Percentiles rank a stretch among this genome's conserved stretches.
These are phyloP conservation scores for Netelia fuscicornis DNA, from an alignment of 2,888 invertebrate species.

Conservation along the genomic window DNA sequence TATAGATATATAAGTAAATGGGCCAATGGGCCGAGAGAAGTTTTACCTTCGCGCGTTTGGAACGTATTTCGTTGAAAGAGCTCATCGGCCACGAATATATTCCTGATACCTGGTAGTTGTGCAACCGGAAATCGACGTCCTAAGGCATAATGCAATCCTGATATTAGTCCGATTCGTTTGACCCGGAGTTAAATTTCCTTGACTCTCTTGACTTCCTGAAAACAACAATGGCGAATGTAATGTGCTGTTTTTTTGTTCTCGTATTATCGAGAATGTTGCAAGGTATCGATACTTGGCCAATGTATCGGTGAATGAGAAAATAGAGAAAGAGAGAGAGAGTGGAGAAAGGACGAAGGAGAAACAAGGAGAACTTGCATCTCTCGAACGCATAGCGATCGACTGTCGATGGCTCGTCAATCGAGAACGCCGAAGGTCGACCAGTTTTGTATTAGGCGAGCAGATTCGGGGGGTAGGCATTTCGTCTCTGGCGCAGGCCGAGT, in stretches of 20 bases:
- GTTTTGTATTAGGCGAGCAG: conserved; percentile 84
- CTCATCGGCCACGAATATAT: conserved; percentile 61
- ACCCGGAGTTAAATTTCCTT: conserved; percentile 29
- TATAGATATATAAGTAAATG: neutral
- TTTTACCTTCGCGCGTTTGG: neutral
- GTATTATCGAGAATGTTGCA: neutral
- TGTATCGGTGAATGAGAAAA: conserved; percentile 1
- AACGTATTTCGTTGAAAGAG: neutral
- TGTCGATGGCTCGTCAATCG: conserved; percentile 84
- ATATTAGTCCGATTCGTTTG: conserved; percentile 52
- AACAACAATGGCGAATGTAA: neutral
- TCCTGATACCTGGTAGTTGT: conserved; percentile 65
- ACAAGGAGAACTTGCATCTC: conserved; percentile 60
- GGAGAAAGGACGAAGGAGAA: conserved; percentile 34
- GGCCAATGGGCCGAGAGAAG: neutral
- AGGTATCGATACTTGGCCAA: conserved; percentile 13
- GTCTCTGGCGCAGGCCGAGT: neutral
- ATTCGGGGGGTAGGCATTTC: conserved; percentile 78
- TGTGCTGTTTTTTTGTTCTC: neutral
- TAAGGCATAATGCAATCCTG: conserved; percentile 69
- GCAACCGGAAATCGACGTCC: conserved; percentile 70
- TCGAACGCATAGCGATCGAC: conserved; percentile 76
- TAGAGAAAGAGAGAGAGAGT: conserved; percentile 32
- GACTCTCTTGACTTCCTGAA: neutral
- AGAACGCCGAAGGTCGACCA: conserved; percentile 84